These are phyloP conservation scores for Merops nubicus DNA, from an alignment of 2,113 vertebrate species.

Conservation along the genomic window DNA sequence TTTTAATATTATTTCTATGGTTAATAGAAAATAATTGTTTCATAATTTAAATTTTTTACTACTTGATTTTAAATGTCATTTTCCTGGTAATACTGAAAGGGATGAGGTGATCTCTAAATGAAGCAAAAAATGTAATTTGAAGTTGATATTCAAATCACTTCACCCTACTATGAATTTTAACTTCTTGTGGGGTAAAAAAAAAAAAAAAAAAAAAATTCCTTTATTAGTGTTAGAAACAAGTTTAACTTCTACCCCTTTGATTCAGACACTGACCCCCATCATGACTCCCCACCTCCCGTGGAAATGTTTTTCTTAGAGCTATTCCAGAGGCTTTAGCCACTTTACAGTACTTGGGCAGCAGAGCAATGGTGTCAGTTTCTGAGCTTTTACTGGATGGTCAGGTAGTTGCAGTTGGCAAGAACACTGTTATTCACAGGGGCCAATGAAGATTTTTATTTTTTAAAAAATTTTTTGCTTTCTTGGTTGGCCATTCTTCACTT, in stretches of 20 bases:
- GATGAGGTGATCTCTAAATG: background rate
- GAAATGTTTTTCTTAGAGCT: background rate
- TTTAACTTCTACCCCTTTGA: background rate
- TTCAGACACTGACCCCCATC: background rate
- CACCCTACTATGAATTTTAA: background rate
- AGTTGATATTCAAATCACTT: background rate
- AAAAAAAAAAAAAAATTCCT: no score
- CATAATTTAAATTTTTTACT: background rate
- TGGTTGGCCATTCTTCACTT: background rate
- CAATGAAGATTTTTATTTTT: background rate
- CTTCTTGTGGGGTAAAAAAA: background rate
- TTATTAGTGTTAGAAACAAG: background rate
- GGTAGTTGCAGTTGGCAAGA: background rate
- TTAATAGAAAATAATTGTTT: background rate
- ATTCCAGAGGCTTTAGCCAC: accelerated
- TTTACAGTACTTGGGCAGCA: accelerated
- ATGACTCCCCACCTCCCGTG: accelerated
- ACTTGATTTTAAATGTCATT: background rate
- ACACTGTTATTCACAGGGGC: background rate
- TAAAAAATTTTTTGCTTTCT: accelerated
- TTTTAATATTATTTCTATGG: background rate
- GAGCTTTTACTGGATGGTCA: background rate
- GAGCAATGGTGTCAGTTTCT: background rate
- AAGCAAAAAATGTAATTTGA: background rate
- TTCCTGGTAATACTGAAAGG: background rate